Conservation (phyloP, 2,797 vertebrate species). For the Danionella dracula region DNA sequence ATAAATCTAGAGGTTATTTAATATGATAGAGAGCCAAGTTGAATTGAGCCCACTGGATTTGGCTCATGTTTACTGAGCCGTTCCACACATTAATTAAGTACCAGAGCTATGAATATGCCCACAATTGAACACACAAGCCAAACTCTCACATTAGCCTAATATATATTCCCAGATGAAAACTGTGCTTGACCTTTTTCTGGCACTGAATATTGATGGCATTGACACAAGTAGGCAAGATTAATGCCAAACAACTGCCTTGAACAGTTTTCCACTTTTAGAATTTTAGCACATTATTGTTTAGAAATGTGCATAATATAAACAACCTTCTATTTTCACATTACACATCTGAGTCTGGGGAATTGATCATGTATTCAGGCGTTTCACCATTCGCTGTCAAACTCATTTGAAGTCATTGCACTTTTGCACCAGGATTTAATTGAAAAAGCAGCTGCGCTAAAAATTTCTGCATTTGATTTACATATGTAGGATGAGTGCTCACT, state of each 20-base stretch:
- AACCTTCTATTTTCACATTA: not conserved
- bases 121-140: slow-evolving; percentile 29
- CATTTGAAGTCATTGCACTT: not conserved
- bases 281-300: not conserved
- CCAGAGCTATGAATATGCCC: slow-evolving; percentile 62
- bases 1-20: too few relatives aligned
- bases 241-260: slow-evolving; percentile 4
- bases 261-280: not conserved
- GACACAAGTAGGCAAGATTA: slow-evolving; percentile 38
- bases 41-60: slow-evolving; percentile 56
- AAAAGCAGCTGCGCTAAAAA: not conserved
- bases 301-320: too few relatives aligned
- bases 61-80: slow-evolving; percentile 55
- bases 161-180: slow-evolving; percentile 58
- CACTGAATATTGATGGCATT: slow-evolving; percentile 54
- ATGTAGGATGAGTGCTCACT: not conserved
- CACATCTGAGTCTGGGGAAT: not conserved
- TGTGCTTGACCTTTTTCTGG: slow-evolving; percentile 50
- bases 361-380: too few relatives aligned
- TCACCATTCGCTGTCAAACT: not conserved
- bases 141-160: slow-evolving; percentile 54
- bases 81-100: slow-evolving; percentile 48
- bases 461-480: not conserved
- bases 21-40: not conserved
- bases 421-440: not conserved